These are phyloP conservation scores for Cynodonichthys magdalenae DNA, from an alignment of 2,797 vertebrate genomes.

Conservation along the genomic window DNA sequence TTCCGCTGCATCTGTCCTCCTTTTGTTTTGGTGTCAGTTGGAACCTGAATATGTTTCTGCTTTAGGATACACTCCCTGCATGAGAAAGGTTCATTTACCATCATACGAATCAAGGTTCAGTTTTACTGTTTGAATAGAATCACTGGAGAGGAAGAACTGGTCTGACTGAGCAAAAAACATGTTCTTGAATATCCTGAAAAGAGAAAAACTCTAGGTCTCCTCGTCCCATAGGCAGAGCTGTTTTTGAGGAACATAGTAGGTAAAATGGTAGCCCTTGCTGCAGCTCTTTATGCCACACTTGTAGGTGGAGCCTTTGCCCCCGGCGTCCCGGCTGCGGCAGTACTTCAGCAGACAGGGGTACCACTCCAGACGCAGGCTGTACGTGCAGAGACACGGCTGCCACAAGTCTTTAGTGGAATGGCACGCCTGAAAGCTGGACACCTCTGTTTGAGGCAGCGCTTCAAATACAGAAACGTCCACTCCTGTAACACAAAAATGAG, in stretches of 20 bases:
- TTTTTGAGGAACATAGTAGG: slow-evolving; percentile 90
- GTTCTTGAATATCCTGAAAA: slow-evolving; percentile 22
- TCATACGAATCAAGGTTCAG: slow-evolving; percentile 43
- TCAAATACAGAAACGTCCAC: slow-evolving; percentile 92
- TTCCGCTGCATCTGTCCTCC: slow-evolving; percentile 21
- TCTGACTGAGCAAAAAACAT: slow-evolving; percentile 10
- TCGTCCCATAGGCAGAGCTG: slow-evolving; percentile 97
- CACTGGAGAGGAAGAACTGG: slow-evolving; percentile 28
- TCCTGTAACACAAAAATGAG: slow-evolving; percentile 73
- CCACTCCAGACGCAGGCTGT: slow-evolving; percentile 92
- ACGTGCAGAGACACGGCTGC: slow-evolving; percentile 90
- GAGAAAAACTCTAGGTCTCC: slow-evolving; percentile 82
- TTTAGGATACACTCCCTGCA: slow-evolving; percentile 36
- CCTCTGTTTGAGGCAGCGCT: slow-evolving; percentile 81
- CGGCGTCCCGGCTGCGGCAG: slow-evolving; percentile 87
- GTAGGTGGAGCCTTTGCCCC: slow-evolving; percentile 86
- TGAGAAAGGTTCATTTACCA: slow-evolving; percentile 47
- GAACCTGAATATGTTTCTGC: slow-evolving; percentile 48
- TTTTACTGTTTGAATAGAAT: slow-evolving; percentile 36
- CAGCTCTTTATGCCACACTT: slow-evolving; percentile 98
- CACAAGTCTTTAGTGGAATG: slow-evolving; percentile 83
- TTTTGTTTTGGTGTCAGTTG: slow-evolving; percentile 59
- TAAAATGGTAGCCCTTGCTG: slow-evolving; percentile 92
- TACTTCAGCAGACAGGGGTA: slow-evolving; percentile 97
- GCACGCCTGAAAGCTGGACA: slow-evolving; percentile 83